Percentiles rank a stretch among this genome's conserved stretches.
Conservation (phyloP, 2,113 vertebrate genomes). For the Epinephelus lanceolatus region DNA sequence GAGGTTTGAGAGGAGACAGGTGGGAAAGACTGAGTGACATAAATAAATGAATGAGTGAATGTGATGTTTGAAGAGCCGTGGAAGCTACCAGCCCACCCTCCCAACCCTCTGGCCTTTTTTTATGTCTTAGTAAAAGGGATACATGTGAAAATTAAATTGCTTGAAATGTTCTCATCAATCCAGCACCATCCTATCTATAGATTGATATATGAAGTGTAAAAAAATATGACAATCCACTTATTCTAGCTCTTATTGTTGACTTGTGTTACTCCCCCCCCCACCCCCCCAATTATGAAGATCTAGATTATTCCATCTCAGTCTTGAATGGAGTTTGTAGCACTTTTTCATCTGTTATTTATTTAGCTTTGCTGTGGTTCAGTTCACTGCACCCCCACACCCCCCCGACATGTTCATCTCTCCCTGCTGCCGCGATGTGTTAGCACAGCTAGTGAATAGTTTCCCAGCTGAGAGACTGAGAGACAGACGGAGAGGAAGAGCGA, state of each 20-base stretch:
- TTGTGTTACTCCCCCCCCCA: conserved; percentile 56
- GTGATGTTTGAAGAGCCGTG: conserved; percentile 50
- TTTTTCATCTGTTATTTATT: conserved; percentile 80
- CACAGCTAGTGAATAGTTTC: conserved; percentile 56
- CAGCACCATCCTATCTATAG: conserved; percentile 70
- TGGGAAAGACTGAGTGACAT: conserved; percentile 45
- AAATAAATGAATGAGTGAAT: conserved; percentile 56
- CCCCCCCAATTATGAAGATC: conserved; percentile 54
- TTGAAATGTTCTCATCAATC: conserved; percentile 68
- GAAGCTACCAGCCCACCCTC: conserved; percentile 48
- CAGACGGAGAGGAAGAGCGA: neutral
- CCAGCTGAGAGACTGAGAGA: conserved; percentile 29
- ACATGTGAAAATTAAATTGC: conserved; percentile 65
- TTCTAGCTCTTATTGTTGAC: conserved; percentile 71
- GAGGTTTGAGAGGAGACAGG: conserved; percentile 39
- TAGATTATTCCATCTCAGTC: conserved; percentile 58
- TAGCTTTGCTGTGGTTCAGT: conserved; percentile 75
- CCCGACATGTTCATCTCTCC: conserved; percentile 41
- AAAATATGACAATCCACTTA: conserved; percentile 81
- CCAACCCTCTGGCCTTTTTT: conserved; percentile 58
- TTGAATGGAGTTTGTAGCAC: conserved; percentile 73
- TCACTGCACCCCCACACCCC: conserved; percentile 21
- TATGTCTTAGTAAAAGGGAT: conserved; percentile 74
- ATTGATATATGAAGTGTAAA: conserved; percentile 72
- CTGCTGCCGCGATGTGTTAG: conserved; percentile 57